phyloP scores from a whole-genome alignment of 2,888 invertebrate genomes.

The Drosophila subquinaria region DNA sequence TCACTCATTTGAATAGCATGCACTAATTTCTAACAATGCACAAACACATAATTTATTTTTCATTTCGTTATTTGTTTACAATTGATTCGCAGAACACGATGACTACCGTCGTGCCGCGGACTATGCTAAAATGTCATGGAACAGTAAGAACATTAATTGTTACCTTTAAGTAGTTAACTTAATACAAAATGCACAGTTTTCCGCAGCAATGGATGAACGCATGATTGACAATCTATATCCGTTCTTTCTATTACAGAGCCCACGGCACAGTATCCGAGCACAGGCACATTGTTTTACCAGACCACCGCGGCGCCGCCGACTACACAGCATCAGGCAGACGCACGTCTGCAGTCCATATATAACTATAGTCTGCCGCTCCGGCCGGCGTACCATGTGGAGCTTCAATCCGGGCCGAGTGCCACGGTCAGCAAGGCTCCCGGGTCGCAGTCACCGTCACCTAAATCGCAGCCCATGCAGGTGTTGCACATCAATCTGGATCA shows the following conservation, averaged over 20 bases:
- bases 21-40: constrained; percentile 50
- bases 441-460: constrained; percentile 76
- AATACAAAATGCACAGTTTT: constrained; percentile 13
- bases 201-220: neutral
- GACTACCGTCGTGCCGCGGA: constrained; percentile 93
- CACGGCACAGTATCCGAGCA: constrained; percentile 86
- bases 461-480: constrained; percentile 81
- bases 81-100: constrained; percentile 88
- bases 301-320: constrained; percentile 86
- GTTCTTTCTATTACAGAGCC: constrained; percentile 84
- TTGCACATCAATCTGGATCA: constrained; percentile 85
- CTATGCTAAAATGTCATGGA: constrained; percentile 94
- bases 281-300: constrained; percentile 86
- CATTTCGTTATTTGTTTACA: constrained; percentile 77
- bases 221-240: neutral
- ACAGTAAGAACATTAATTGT: constrained; percentile 88
- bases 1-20: constrained; percentile 35
- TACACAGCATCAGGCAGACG: constrained; percentile 83
- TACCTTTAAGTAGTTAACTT: constrained; percentile 39
- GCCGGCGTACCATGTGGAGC: constrained; percentile 83
- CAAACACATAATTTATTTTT: constrained; percentile 80
- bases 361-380: constrained; percentile 83
- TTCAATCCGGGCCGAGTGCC: constrained; percentile 73
- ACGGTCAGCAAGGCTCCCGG: constrained; percentile 79
- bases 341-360: constrained; percentile 82